Evolutionary conservation across 2,888 invertebrate genomes (phyloP).

Genomic region (Drosophila imparisetae): DNA sequence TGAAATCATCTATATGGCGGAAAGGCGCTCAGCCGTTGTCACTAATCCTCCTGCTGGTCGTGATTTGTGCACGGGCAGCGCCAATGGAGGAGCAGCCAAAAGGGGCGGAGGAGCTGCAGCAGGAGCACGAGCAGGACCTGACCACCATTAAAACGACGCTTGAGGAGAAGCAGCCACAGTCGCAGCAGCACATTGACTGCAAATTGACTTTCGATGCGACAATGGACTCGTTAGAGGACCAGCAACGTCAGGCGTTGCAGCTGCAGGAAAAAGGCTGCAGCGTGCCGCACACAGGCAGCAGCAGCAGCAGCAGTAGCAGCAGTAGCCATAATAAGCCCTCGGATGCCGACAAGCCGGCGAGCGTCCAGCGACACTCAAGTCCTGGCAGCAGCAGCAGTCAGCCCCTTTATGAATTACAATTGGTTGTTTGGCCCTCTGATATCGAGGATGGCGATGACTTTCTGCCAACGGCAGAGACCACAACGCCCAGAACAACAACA

Average conservation of each 20-base stretch:
- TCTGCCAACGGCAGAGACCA: slow-evolving; percentile 15
- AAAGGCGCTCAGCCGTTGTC: slow-evolving; percentile 45
- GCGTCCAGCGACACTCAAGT: slow-evolving; percentile 37
- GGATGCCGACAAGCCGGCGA: slow-evolving; percentile 23
- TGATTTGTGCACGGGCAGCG: slow-evolving; percentile 53
- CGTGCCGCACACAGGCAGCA: slow-evolving; percentile 25
- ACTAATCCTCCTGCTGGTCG: slow-evolving; percentile 59
- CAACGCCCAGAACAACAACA: slow-evolving; percentile 18
- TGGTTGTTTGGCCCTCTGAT: slow-evolving; percentile 80
- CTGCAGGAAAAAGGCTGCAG: slow-evolving; percentile 53
- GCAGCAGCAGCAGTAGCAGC: slow-evolving; percentile 7
- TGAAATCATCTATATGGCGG: slow-evolving; percentile 58
- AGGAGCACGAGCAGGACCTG: slow-evolving; percentile 5
- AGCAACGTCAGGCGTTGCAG: slow-evolving; percentile 13
- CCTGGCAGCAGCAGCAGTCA: slow-evolving; percentile 47
- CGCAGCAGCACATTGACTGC: slow-evolving; percentile 60
- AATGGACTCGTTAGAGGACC: slow-evolving; percentile 75
- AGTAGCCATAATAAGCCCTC: slow-evolving; percentile 67
- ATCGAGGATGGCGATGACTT: slow-evolving; percentile 61
- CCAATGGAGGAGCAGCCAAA: slow-evolving; percentile 15
- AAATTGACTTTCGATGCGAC: slow-evolving; percentile 77
- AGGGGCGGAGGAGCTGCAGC: neutral
- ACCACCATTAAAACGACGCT: slow-evolving; percentile 20
- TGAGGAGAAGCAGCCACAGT: slow-evolving; percentile 13
- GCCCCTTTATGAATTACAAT: slow-evolving; percentile 80